These are phyloP conservation scores for Deladenus siricidicola DNA, from an alignment of 2,888 invertebrate species.

Conservation along the genomic window DNA sequence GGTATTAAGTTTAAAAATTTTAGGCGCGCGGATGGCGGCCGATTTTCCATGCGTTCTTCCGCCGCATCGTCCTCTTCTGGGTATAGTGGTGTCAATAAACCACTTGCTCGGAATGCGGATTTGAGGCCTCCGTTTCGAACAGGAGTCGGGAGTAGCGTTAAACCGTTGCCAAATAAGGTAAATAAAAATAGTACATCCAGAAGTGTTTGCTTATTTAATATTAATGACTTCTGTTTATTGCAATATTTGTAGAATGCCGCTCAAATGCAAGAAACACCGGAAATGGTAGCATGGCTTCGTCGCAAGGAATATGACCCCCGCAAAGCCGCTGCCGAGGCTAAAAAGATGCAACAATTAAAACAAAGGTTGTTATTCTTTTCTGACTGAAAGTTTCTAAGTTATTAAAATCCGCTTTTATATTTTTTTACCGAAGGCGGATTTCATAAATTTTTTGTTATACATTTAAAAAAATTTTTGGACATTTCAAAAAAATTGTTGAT, in stretches of 20 bases:
- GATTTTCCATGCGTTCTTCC: constrained; percentile 60
- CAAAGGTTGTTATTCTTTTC: constrained; percentile 18
- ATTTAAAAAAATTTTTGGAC: too few relatives aligned
- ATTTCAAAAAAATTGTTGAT: too few relatives aligned
- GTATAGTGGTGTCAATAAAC: background rate
- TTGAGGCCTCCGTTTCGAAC: constrained; percentile 31
- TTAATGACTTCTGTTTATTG: too few relatives aligned
- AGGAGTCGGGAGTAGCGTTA: background rate
- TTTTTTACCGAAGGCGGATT: too few relatives aligned
- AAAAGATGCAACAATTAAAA: constrained; percentile 37
- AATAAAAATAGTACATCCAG: too few relatives aligned
- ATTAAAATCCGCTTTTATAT: background rate
- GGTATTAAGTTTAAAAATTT: too few relatives aligned
- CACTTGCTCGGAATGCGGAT: background rate
- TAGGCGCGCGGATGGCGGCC: constrained; percentile 63
- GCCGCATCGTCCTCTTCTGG: constrained; percentile 1
- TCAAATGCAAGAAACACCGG: constrained; percentile 63
- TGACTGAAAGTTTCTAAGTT: background rate
- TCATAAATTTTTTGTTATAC: too few relatives aligned
- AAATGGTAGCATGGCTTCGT: constrained; percentile 89
- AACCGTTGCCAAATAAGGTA: background rate
- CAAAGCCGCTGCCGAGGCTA: constrained; percentile 69
- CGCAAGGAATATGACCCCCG: constrained; percentile 89
- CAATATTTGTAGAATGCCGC: too few relatives aligned
- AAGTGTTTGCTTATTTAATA: too few relatives aligned